Percentiles rank a stretch among this genome's conserved stretches.
Evolutionary conservation across 1,140 invertebrate species (phyloP).

Genomic region (Tribolium madens): DNA sequence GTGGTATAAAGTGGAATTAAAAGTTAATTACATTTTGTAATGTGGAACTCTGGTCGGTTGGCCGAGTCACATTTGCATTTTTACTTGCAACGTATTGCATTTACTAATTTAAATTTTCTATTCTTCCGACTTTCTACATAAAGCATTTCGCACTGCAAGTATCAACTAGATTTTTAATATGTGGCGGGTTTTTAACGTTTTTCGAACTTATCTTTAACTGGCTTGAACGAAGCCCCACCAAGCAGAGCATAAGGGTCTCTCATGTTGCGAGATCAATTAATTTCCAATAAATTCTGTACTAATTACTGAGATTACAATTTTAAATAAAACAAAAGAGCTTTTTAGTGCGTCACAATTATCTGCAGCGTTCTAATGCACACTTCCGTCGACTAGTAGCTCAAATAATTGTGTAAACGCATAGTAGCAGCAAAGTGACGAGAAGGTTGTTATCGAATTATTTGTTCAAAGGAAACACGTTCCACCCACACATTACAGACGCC

Average conservation of each 20-base stretch:
- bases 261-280: too few species aligned
- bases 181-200: too few species aligned
- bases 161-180: too few species aligned
- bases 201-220: too few species aligned
- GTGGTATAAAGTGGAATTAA: conserved; percentile 9
- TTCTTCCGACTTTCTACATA: background rate
- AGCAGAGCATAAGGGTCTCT: too few species aligned
- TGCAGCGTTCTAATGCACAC: background rate
- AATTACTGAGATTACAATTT: too few species aligned
- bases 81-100: conserved; percentile 5
- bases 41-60: background rate
- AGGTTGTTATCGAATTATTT: conserved; percentile 11
- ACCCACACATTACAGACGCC: background rate
- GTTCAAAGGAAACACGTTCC: background rate
- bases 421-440: conserved; percentile 2
- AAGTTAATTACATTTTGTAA: conserved; percentile 31
- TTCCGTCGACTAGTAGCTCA: background rate
- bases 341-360: too few species aligned
- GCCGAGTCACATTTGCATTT: conserved; percentile 12
- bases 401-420: background rate
- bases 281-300: too few species aligned
- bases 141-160: background rate
- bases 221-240: too few species aligned
- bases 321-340: too few species aligned
- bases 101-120: background rate